Percentiles rank a stretch among this genome's conserved stretches.
Evolutionary conservation across 2,797 vertebrate species (phyloP).

Genomic region (Staurois parvus): DNA sequence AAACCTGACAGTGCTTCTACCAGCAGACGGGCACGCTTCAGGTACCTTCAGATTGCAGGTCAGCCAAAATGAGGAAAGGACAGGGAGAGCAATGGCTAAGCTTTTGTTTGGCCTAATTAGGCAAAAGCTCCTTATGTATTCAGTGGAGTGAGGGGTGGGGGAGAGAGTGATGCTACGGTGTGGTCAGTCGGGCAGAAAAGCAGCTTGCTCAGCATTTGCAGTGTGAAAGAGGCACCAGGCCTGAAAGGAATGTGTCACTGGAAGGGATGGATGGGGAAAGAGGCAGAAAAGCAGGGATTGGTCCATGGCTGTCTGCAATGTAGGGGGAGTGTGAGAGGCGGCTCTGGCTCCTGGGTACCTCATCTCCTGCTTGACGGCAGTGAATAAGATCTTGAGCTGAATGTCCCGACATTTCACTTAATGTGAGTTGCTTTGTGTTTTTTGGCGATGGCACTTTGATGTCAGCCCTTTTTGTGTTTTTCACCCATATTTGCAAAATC

Average conservation of each 20-base stretch:
- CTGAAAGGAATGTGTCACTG: constrained; percentile 61
- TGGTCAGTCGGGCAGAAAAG: constrained; percentile 52
- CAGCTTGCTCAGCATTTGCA: constrained; percentile 62
- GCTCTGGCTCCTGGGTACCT: constrained; percentile 51
- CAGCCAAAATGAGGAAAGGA: constrained; percentile 46
- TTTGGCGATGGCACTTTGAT: background rate
- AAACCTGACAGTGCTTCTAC: constrained; percentile 67
- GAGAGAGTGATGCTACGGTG: constrained; percentile 52
- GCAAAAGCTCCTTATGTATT: constrained; percentile 68
- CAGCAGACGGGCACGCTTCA: constrained; percentile 82
- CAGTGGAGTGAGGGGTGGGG: constrained; percentile 56
- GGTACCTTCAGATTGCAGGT: constrained; percentile 73
- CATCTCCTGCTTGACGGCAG: constrained; percentile 26
- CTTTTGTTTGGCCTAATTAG: constrained; percentile 77
- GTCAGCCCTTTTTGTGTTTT: background rate
- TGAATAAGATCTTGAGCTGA: constrained; percentile 30
- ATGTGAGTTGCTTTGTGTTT: constrained; percentile 24
- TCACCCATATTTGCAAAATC: background rate
- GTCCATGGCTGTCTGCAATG: constrained; percentile 78
- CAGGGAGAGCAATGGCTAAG: constrained; percentile 62
- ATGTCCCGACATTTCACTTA: constrained; percentile 51
- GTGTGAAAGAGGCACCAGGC: constrained; percentile 55
- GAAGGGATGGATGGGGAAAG: constrained; percentile 59
- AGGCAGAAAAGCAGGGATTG: constrained; percentile 77
- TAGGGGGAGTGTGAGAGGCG: constrained; percentile 67